Evolutionary conservation across 1,140 invertebrate genomes (phyloP).

Genomic region (Drusus annulatus): DNA sequence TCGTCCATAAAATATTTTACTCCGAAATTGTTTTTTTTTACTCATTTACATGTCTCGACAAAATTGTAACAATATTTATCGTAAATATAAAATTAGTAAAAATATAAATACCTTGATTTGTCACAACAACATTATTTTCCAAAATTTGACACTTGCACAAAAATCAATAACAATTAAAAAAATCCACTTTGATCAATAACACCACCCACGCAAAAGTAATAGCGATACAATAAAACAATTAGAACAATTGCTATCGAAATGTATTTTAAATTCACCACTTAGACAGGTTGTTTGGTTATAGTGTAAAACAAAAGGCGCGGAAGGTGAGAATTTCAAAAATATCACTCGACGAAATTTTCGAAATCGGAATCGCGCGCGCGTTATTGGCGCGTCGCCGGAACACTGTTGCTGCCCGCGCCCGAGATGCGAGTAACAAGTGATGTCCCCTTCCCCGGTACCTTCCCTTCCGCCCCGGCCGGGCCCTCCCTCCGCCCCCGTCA

Average conservation of each 20-base stretch:
- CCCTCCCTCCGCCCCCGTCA: not conserved
- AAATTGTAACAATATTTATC: too few species aligned
- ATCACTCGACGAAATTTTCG: not conserved
- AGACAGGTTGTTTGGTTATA: not conserved
- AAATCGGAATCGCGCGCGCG: slow-evolving; percentile 22
- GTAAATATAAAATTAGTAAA: too few species aligned
- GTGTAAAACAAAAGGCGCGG: not conserved
- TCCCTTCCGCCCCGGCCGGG: not conserved
- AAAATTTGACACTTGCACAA: too few species aligned
- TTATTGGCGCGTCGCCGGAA: slow-evolving; percentile 20
- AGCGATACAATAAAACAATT: not conserved
- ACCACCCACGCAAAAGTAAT: not conserved
- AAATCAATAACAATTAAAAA: not conserved
- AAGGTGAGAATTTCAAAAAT: not conserved
- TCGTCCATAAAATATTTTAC: too few species aligned
- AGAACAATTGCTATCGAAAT: not conserved
- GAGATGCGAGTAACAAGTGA: slow-evolving; percentile 23
- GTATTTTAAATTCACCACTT: not conserved
- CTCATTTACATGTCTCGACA: too few species aligned
- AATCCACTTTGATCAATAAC: not conserved
- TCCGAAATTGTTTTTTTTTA: too few species aligned
- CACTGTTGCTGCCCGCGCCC: slow-evolving; percentile 26
- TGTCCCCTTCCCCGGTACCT: not conserved
- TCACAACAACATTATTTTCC: too few species aligned
- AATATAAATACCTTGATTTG: too few species aligned